Evolutionary conservation across 2,113 vertebrate genomes (phyloP).

Genomic region (Probosciger aterrimus): DNA sequence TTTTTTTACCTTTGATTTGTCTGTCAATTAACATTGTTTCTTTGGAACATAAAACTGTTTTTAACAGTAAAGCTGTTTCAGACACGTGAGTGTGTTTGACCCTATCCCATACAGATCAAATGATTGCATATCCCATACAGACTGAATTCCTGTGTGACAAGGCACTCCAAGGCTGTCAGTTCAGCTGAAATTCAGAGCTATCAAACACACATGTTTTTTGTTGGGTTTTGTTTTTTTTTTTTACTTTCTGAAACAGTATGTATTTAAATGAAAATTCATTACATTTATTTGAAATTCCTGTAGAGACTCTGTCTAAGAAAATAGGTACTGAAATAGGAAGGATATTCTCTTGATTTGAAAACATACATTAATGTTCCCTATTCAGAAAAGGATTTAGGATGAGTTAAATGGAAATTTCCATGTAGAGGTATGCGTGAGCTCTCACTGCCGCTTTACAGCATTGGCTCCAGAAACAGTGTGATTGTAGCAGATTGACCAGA

Average conservation of each 20-base stretch:
- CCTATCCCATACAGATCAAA: accelerated
- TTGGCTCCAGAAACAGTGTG: background rate
- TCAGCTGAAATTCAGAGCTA: background rate
- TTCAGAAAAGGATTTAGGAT: background rate
- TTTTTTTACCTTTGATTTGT: background rate
- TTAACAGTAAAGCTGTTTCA: background rate
- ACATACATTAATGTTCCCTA: background rate
- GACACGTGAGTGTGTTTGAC: background rate
- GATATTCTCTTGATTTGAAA: background rate
- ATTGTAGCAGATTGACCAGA: background rate
- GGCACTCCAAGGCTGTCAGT: background rate
- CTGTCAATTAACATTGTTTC: background rate
- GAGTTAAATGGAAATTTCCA: background rate
- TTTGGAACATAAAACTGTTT: background rate
- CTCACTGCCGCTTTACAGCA: background rate
- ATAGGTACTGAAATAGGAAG: background rate
- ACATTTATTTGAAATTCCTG: background rate
- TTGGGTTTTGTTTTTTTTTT: background rate
- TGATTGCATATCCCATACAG: background rate
- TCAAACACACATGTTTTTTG: background rate
- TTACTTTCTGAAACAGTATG: background rate
- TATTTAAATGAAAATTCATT: background rate
- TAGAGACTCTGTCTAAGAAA: background rate
- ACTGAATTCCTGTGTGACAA: background rate
- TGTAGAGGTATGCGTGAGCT: background rate